Percentiles rank a stretch among this genome's conserved stretches.
Conservation (phyloP, 2,888 invertebrate species). For the Azorinus chamasolen region DNA sequence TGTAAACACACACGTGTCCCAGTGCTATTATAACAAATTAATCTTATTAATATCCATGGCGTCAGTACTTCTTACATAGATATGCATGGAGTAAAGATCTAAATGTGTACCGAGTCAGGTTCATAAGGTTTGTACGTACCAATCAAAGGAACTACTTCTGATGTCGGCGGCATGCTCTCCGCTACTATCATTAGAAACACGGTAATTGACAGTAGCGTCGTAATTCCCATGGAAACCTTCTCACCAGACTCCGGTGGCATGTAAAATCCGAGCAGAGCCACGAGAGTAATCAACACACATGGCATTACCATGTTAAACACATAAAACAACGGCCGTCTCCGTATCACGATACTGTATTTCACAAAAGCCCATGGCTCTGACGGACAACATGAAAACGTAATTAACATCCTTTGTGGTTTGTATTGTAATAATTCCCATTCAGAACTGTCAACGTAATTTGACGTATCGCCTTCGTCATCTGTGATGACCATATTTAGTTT, state of each 20-base stretch:
- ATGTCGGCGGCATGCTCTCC: constrained; percentile 88
- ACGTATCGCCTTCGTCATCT: constrained; percentile 93
- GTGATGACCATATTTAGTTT: constrained; percentile 84
- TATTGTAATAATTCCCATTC: constrained; percentile 92
- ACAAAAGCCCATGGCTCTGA: constrained; percentile 87
- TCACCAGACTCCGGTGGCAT: constrained; percentile 88
- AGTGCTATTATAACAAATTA: no score
- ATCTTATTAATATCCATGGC: no score
- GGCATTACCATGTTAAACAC: constrained; percentile 88
- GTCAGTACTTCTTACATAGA: no score
- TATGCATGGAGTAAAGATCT: no score
- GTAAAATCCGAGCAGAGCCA: constrained; percentile 88
- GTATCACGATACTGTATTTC: constrained; percentile 87
- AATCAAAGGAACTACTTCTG: constrained; percentile 88
- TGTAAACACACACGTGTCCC: no score
- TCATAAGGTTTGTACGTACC: constrained; percentile 85
- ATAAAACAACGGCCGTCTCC: constrained; percentile 88
- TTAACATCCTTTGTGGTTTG: constrained; percentile 86
- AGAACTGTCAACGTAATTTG: constrained; percentile 96
- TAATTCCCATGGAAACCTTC: constrained; percentile 87
- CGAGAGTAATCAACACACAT: constrained; percentile 87
- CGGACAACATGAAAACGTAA: constrained; percentile 88
- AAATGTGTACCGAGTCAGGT: no score
- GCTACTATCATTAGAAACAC: constrained; percentile 88
- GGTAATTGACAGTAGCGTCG: constrained; percentile 88